Conservation (phyloP, 2,797 vertebrate genomes). For the Stomatorhinus walkeri region DNA sequence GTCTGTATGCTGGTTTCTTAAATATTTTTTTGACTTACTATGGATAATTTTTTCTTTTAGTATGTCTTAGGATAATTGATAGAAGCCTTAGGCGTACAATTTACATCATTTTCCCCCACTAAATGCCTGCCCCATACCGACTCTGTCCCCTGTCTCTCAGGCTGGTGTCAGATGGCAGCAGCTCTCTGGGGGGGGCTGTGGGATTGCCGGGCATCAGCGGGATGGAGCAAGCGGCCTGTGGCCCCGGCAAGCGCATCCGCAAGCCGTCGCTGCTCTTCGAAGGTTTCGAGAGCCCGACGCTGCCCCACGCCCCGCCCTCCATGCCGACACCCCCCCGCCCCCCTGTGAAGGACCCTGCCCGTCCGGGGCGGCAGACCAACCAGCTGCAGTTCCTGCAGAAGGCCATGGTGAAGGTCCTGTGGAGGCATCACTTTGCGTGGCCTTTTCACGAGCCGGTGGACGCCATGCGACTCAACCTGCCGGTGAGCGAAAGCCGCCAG, state of each 20-base stretch:
- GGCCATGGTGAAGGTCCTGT: constrained; percentile 79
- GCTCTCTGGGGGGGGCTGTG: constrained; percentile 46
- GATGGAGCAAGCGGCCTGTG: constrained; percentile 55
- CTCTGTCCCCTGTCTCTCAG: constrained; percentile 31
- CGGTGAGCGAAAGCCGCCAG: constrained; percentile 55
- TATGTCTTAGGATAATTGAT: background rate
- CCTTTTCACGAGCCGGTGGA: constrained; percentile 88
- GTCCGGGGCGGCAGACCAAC: constrained; percentile 76
- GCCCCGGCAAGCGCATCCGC: constrained; percentile 82
- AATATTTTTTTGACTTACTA: background rate
- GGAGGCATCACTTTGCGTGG: constrained; percentile 93
- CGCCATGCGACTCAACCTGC: constrained; percentile 73
- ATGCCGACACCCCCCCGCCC: constrained; percentile 56
- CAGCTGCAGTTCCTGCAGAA: constrained; percentile 88
- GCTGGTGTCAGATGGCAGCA: constrained; percentile 56
- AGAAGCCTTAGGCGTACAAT: background rate
- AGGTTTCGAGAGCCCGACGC: constrained; percentile 85
- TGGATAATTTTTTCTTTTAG: background rate
- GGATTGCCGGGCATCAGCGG: constrained; percentile 56
- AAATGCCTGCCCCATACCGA: background rate
- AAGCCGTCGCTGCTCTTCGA: constrained; percentile 89
- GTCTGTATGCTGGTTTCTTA: background rate
- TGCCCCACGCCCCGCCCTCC: constrained; percentile 58
- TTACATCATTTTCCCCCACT: background rate
- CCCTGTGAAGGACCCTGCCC: constrained; percentile 71